Percentiles rank a stretch among this genome's conserved stretches.
phyloP scores from a whole-genome alignment of 2,113 vertebrate species.

The Narcine bancroftii region DNA sequence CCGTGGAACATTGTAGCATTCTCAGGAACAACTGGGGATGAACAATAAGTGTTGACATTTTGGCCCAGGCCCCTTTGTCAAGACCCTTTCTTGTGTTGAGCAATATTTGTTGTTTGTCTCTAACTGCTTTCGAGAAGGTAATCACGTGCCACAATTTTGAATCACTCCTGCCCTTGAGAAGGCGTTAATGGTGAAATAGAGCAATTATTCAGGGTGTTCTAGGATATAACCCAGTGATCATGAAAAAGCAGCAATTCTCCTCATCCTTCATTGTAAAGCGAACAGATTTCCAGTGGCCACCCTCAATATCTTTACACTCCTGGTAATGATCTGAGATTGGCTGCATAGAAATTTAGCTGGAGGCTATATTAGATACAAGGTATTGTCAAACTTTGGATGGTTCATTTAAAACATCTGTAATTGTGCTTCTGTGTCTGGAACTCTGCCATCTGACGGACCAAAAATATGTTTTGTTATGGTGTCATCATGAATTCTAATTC shows the following conservation, averaged over 20 bases:
- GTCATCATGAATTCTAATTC: neutral
- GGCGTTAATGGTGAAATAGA: neutral
- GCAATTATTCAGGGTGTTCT: too few relatives aligned
- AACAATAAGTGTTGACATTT: too few relatives aligned
- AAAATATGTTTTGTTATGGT: neutral
- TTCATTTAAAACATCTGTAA: constrained; percentile 34
- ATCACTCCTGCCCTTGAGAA: neutral
- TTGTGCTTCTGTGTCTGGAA: constrained; percentile 33
- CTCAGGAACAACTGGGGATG: too few relatives aligned
- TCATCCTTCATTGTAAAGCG: neutral
- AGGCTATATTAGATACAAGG: neutral
- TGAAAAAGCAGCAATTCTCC: neutral
- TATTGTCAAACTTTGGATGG: constrained; percentile 20
- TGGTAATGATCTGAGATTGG: constrained; percentile 24
- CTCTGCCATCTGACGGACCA: neutral
- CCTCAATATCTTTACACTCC: neutral
- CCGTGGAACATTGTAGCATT: too few relatives aligned
- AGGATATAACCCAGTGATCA: too few relatives aligned
- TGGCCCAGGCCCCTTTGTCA: too few relatives aligned
- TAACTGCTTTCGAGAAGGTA: neutral
- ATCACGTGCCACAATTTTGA: too few relatives aligned
- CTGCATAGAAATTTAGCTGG: neutral
- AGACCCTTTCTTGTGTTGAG: too few relatives aligned
- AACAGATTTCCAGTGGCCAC: neutral
- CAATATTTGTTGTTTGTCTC: too few relatives aligned